A percentile compares a stretch with the other conserved stretches of the same genome.
phyloP scores from a whole-genome alignment of 2,888 invertebrate species.

The Pristionchus mayeri region DNA sequence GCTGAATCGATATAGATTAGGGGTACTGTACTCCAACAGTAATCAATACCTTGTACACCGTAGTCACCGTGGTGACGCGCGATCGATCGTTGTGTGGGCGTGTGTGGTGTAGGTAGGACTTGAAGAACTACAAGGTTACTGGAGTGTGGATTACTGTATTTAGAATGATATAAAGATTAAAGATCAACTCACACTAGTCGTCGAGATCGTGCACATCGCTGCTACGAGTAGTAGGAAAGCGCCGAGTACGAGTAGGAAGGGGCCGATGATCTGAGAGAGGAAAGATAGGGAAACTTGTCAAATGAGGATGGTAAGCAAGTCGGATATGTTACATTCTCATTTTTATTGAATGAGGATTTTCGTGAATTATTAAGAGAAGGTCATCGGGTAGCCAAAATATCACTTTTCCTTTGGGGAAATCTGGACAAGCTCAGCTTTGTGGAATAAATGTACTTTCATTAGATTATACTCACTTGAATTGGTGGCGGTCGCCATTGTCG shows the following conservation, averaged over 20 bases:
- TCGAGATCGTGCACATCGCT: constrained; percentile 65
- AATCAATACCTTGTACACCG: constrained; percentile 64
- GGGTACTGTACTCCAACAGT: not conserved
- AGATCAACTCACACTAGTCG: constrained; percentile 65
- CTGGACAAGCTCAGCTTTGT: too few relatives aligned
- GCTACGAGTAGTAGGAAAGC: constrained; percentile 65
- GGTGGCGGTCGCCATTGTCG: constrained; percentile 66
- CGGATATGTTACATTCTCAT: too few relatives aligned
- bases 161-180: not conserved
- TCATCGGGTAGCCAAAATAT: too few relatives aligned
- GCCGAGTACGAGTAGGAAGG: constrained; percentile 69
- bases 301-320: too few relatives aligned
- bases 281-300: too few relatives aligned
- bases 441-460: too few relatives aligned
- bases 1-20: constrained; percentile 52
- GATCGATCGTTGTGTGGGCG: constrained; percentile 73
- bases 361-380: too few relatives aligned
- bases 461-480: constrained; percentile 54
- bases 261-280: constrained; percentile 76
- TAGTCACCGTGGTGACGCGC: constrained; percentile 72
- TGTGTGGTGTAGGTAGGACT: constrained; percentile 72
- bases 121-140: constrained; percentile 66
- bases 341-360: too few relatives aligned
- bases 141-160: not conserved
- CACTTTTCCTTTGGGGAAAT: too few relatives aligned